phyloP scores from a whole-genome alignment of 2,888 invertebrate genomes.

The Euplexia lucipara region DNA sequence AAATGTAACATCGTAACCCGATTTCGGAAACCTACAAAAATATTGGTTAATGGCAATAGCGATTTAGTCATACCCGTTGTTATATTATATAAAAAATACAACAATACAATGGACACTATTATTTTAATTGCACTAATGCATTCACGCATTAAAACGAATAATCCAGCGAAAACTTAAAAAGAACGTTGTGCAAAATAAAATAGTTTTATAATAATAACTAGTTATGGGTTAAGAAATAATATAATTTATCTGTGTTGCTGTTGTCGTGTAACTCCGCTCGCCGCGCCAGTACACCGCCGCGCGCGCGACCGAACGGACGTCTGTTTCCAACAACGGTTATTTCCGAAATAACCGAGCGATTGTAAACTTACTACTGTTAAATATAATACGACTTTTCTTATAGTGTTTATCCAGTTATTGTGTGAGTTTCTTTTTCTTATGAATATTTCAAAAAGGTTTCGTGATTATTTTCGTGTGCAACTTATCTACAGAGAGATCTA shows the following conservation, averaged over 20 bases:
- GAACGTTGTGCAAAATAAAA: constrained; percentile 70
- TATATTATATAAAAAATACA: constrained; percentile 44
- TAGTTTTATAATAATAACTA: constrained; percentile 69
- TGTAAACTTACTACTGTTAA: constrained; percentile 79
- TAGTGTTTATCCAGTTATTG: constrained; percentile 55
- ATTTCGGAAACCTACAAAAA: constrained; percentile 39
- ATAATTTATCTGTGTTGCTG: constrained; percentile 72
- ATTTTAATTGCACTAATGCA: constrained; percentile 49
- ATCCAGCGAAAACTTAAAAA: constrained; percentile 53
- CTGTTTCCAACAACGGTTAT: constrained; percentile 76
- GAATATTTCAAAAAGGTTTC: constrained; percentile 1
- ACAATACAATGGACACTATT: constrained; percentile 33
- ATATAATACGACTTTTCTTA: constrained; percentile 62
- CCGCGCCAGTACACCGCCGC: constrained; percentile 75
- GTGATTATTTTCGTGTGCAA: constrained; percentile 14
- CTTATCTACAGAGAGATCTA: constrained; percentile 37
- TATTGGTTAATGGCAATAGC: constrained; percentile 55
- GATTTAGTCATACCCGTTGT: constrained; percentile 53
- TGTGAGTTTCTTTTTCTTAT: constrained; percentile 56
- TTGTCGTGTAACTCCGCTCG: constrained; percentile 61
- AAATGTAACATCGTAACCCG: constrained; percentile 17
- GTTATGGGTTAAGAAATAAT: constrained; percentile 81
- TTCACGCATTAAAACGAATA: constrained; percentile 57
- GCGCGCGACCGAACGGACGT: constrained; percentile 74
- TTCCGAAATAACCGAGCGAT: constrained; percentile 81